Evolutionary conservation across 2,797 vertebrate genomes (phyloP).

Genomic region (Lacerta viridis): DNA sequence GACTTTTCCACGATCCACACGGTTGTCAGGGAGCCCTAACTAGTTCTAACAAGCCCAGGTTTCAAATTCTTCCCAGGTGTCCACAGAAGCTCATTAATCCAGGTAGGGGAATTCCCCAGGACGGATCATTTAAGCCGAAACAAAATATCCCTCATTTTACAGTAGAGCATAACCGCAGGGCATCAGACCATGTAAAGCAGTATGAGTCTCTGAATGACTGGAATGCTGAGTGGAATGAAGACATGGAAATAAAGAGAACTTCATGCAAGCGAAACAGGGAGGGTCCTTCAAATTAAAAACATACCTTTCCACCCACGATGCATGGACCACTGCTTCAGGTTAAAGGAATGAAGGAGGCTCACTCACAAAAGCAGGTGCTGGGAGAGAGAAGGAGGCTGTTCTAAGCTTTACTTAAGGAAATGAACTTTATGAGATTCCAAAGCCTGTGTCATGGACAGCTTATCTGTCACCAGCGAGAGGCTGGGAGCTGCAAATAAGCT

Average conservation of each 20-base stretch:
- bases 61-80: slow-evolving; percentile 46
- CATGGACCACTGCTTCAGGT: slow-evolving; percentile 44
- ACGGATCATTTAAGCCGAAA: slow-evolving; percentile 52
- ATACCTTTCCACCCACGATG: slow-evolving; percentile 63
- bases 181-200: slow-evolving; percentile 74
- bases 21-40: neutral
- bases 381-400: slow-evolving; percentile 25
- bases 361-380: slow-evolving; percentile 18
- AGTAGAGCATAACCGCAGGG: slow-evolving; percentile 58
- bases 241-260: slow-evolving; percentile 65
- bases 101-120: slow-evolving; percentile 27
- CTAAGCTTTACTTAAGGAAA: slow-evolving; percentile 56
- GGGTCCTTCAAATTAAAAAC: slow-evolving; percentile 69
- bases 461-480: slow-evolving; percentile 10
- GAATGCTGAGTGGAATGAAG: slow-evolving; percentile 79
- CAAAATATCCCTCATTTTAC: slow-evolving; percentile 51
- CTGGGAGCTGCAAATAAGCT: slow-evolving; percentile 22
- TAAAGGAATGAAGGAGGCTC: slow-evolving; percentile 40
- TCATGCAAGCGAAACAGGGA: slow-evolving; percentile 71
- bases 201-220: slow-evolving; percentile 70
- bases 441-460: slow-evolving; percentile 21
- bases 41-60: neutral
- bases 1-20: no score
- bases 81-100: slow-evolving; percentile 37
- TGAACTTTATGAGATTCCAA: slow-evolving; percentile 36